These are phyloP conservation scores for Amphilophus citrinellus DNA, from an alignment of 2,113 vertebrate genomes.

Conservation along the genomic window DNA sequence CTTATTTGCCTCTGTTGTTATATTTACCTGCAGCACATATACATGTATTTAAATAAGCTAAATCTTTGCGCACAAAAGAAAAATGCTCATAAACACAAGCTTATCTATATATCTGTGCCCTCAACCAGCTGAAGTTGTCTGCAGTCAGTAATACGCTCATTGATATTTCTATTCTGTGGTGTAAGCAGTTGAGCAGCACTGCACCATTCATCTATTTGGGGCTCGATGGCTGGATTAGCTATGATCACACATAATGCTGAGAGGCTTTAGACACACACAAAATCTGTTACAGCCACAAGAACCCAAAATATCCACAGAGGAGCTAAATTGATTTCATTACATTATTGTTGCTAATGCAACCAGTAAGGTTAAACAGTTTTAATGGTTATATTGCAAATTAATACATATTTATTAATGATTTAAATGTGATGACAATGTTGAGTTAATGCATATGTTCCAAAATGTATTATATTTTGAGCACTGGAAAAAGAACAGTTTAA, in stretches of 20 bases:
- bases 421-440: background rate
- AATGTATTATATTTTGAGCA: background rate
- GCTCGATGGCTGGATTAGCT: slow-evolving; percentile 71
- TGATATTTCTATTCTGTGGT: slow-evolving; percentile 62
- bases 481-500: too few species aligned
- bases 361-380: background rate
- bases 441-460: background rate
- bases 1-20: background rate
- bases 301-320: slow-evolving; percentile 26
- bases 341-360: background rate
- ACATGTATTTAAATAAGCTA: background rate
- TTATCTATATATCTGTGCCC: background rate
- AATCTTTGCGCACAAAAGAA: background rate
- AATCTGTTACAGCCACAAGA: slow-evolving; percentile 54
- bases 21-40: background rate
- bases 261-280: slow-evolving; percentile 53
- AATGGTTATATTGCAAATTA: background rate
- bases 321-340: slow-evolving; percentile 35
- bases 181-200: slow-evolving; percentile 68
- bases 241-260: slow-evolving; percentile 70
- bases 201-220: slow-evolving; percentile 52
- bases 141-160: slow-evolving; percentile 57
- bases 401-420: background rate
- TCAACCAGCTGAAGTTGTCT: slow-evolving; percentile 39
- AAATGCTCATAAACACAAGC: background rate